Percentiles rank a stretch among this genome's conserved stretches.
phyloP scores from a whole-genome alignment of 23 tunicate species.

The Trididemnum nubilum region DNA sequence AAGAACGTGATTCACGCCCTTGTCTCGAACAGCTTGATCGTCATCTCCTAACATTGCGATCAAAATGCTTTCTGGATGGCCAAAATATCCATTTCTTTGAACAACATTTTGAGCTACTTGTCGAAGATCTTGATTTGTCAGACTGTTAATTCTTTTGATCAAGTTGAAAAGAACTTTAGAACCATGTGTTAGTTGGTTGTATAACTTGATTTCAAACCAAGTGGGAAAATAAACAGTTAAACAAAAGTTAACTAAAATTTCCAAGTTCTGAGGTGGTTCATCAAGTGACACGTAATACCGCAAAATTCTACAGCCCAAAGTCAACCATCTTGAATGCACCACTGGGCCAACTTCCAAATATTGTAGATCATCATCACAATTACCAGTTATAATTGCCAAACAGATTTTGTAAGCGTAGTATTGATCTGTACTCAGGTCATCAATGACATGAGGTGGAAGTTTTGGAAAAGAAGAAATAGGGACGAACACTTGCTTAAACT shows the following conservation, averaged over 20 bases:
- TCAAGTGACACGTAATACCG: constrained; percentile 1
- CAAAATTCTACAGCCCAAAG: constrained; percentile 29
- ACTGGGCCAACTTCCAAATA: constrained; percentile 34
- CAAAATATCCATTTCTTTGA: constrained; percentile 21
- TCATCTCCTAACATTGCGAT: background rate
- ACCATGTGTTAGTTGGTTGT: constrained; percentile 3
- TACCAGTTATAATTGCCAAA: too few species aligned
- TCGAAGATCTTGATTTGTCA: background rate
- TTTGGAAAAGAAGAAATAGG: background rate
- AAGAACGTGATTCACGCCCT: too few species aligned
- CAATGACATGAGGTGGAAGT: background rate
- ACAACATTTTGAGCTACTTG: background rate
- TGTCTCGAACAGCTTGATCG: too few species aligned
- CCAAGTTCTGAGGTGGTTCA: background rate
- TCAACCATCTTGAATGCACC: constrained; percentile 30
- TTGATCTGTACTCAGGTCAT: constrained; percentile 38
- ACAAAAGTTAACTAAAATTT: background rate
- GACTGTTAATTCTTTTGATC: background rate
- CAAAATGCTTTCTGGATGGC: constrained; percentile 26
- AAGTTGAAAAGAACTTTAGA: constrained; percentile 4
- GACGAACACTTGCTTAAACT: background rate
- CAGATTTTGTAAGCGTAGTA: constrained; percentile 28
- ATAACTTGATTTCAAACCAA: constrained; percentile 31
- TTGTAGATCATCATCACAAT: too few species aligned
- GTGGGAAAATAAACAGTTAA: constrained; percentile 27